Conservation (phyloP, 2,797 vertebrate genomes). For the Limosa lapponica region DNA sequence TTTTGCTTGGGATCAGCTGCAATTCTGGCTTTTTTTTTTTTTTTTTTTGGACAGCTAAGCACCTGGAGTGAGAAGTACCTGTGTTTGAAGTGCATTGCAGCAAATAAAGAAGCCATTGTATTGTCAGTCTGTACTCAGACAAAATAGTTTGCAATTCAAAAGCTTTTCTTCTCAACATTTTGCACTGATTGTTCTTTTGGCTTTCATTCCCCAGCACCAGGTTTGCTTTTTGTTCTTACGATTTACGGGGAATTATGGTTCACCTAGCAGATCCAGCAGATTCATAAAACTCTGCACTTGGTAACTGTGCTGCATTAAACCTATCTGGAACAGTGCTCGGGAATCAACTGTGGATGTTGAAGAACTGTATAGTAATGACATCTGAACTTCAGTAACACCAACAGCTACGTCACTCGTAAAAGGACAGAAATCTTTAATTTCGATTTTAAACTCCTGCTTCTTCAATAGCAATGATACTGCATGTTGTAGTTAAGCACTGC, state of each 20-base stretch:
- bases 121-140: not conserved
- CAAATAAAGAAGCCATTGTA: not conserved
- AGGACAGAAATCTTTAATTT: not conserved
- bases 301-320: not conserved
- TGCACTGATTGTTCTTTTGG: not conserved
- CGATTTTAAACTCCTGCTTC: not conserved
- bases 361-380: not conserved
- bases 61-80: not conserved
- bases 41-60: not conserved
- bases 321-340: not conserved
- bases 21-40: not conserved
- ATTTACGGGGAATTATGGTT: not conserved
- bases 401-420: not conserved
- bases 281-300: not conserved
- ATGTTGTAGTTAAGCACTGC: not conserved
- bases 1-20: not conserved
- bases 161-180: not conserved
- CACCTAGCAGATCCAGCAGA: not conserved
- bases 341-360: not conserved
- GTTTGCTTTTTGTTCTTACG: not conserved
- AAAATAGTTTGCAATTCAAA: not conserved
- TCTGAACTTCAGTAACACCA: not conserved
- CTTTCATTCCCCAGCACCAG: not conserved
- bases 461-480: not conserved
- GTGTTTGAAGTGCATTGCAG: not conserved